Base-by-base conservation (phyloP, 2,888 invertebrate genomes). In the Eupeodes luniger region DNA sequence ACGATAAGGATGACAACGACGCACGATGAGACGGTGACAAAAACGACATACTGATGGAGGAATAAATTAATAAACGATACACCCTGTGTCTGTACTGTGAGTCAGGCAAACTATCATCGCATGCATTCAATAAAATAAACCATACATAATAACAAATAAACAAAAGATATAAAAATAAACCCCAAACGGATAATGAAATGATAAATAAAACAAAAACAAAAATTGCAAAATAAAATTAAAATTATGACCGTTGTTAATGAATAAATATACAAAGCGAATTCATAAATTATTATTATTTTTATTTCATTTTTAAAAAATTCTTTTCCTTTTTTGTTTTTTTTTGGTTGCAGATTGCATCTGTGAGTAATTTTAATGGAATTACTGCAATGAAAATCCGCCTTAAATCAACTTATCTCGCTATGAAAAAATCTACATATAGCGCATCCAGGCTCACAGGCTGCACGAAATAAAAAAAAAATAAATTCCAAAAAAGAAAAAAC, bases 161-260 rank as follows among this genome's bases (percentile, higher is more conserved):
- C 9, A 53, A 40, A 64, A 51, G 59, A 78, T 14, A 57, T 27
- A 27, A 27, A 27, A 27, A 27, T 27, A 57, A 10, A 47, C 49
- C 3, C 57, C 14, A 27, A 67, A 16, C 70, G 72, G 72, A 83
- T 84, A 87, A 88, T 78, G 62, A 85, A 88, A 84, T 81, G 11
- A 57, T 27, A 27, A 27, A 27, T 27, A 27, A 27, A 27, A 27
- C 2, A 19, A 19, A 27, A 27, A 27, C 27, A 57, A 88, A 84
- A 84, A 88, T 11, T 12, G 84, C 59, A 47, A 81, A 44, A 16
- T 55, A 81, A 84, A 78, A 81, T 81, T 81, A 81, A 81, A 88
- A 88, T 87, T 72, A 88, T 81, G 78, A 70, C 84, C 69, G 75
- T 82, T 84, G 78, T 77, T 88, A 81, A 88, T 88, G 81, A 84